Base-by-base conservation (phyloP, 2,888 invertebrate species). In the Deilephila porcellus region DNA sequence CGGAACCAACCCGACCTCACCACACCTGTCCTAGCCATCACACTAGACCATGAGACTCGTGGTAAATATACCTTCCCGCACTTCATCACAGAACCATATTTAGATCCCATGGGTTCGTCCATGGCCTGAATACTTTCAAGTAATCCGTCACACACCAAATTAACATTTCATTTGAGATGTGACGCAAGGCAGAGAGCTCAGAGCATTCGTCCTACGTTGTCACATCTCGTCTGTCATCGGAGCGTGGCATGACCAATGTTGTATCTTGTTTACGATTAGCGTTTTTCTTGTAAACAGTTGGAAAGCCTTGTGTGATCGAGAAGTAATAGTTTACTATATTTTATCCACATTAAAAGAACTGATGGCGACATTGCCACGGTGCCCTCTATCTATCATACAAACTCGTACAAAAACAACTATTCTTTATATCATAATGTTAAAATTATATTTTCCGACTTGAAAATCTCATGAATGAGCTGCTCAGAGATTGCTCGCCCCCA, bases 71-170 rank as follows among this genome's bases (percentile, higher is more conserved):
- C 45, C 25, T 17, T 64, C 52, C 52, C 17, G 11, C n/a, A n/a
- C 3, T 34, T 37, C 11, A 52, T 37, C 67, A 64, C 37, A 64
- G 25, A 67, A 17, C 67, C 45, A 67, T 67, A 67, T 52, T 67
- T 67, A 67, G 45, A 67, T 52, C 52, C 45, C 67, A 45, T 67
- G 67, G 52, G 45, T 20, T 8, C 5, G 64, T 67, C 72, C 72
- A 37, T 73, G 72, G 64, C 67, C 64, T 45, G 67, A 67, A 73
- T 73, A 73, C 37, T 64, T 67, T 32, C 34, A 20, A 56, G 72
- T 67, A 60, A 73, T 73, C 72, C 29, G 64, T 73, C 72, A 73
- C 67, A 29, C 4, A 45, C 19, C 45, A 25, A 52, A 67, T 67
- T 67, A 67, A 67, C 20, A 25, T 67, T 25, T 25, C 29, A 37